phyloP scores from a whole-genome alignment of 2,113 vertebrate genomes.

The Prochilodus magdalenae region DNA sequence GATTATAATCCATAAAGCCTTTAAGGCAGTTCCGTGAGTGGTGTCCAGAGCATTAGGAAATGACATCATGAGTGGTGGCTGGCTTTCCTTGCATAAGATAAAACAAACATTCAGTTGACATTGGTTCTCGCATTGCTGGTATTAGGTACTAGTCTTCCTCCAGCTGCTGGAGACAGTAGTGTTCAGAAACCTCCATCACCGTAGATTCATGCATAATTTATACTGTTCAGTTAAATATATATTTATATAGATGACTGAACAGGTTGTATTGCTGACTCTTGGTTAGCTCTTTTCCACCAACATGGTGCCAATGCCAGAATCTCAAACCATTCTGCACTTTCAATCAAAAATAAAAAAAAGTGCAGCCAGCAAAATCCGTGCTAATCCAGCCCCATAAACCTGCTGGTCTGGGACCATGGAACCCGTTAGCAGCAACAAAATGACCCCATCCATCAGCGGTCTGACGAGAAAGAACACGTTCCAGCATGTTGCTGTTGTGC shows the following conservation, averaged over 20 bases:
- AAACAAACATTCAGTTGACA: conserved; percentile 55
- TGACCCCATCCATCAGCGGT: no score
- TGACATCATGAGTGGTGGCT: conserved; percentile 41
- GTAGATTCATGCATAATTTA: conserved; percentile 30
- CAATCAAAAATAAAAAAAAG: no score
- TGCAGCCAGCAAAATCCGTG: no score
- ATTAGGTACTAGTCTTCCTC: conserved; percentile 66
- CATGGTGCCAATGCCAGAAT: no score
- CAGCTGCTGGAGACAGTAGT: conserved; percentile 61
- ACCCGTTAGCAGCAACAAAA: no score
- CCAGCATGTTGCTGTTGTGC: no score
- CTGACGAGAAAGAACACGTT: no score
- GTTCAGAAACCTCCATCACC: conserved; percentile 62
- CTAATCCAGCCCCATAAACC: no score
- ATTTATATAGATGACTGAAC: no score
- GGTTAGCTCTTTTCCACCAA: no score
- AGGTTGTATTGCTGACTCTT: conserved; percentile 43
- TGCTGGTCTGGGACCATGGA: no score
- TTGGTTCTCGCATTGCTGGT: conserved; percentile 38
- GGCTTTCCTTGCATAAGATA: conserved; percentile 53
- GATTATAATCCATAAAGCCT: conserved; percentile 41
- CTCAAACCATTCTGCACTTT: no score
- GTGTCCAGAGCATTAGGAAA: conserved; percentile 52
- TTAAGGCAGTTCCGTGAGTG: conserved; percentile 62
- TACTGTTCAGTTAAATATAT: conserved; percentile 4